Evolutionary conservation across 2,888 invertebrate species (phyloP).

Genomic region (Chloroclysta siterata): DNA sequence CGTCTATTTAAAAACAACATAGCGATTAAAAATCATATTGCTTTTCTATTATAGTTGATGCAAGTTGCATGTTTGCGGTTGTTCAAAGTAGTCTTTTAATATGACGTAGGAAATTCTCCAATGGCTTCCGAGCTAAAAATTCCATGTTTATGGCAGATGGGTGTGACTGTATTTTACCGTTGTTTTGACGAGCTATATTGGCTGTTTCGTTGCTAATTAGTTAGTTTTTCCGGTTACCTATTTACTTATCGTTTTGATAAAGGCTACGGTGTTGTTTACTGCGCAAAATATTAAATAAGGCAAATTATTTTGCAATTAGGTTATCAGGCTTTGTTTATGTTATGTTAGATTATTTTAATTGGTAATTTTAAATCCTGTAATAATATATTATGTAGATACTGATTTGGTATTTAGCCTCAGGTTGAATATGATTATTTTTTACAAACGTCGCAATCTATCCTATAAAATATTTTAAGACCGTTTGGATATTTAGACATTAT

Average conservation of each 20-base stretch:
- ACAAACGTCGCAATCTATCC: neutral
- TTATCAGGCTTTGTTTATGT: conserved; percentile 9
- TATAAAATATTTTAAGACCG: neutral
- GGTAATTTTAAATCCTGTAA: neutral
- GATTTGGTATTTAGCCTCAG: neutral
- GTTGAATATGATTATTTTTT: neutral
- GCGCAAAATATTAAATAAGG: conserved; percentile 3
- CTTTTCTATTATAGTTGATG: neutral
- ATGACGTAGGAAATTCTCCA: conserved; percentile 1
- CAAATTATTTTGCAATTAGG: conserved; percentile 19
- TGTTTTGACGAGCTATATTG: conserved; percentile 58
- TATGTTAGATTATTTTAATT: conserved; percentile 3
- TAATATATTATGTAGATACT: neutral
- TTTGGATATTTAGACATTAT: too few relatives aligned
- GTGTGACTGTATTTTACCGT: conserved; percentile 60
- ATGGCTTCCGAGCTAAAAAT: conserved; percentile 40
- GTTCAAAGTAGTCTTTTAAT: neutral
- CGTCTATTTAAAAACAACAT: too few relatives aligned
- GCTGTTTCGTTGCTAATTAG: conserved; percentile 55
- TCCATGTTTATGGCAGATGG: conserved; percentile 56
- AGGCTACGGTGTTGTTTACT: conserved; percentile 26
- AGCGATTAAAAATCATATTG: neutral
- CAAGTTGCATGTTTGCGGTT: neutral
- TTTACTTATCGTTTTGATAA: conserved; percentile 37
- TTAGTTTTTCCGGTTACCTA: conserved; percentile 48